Percentiles rank a stretch among this genome's conserved stretches.
phyloP scores from a whole-genome alignment of 2,113 vertebrate species.

The Prietella phreatophila region DNA sequence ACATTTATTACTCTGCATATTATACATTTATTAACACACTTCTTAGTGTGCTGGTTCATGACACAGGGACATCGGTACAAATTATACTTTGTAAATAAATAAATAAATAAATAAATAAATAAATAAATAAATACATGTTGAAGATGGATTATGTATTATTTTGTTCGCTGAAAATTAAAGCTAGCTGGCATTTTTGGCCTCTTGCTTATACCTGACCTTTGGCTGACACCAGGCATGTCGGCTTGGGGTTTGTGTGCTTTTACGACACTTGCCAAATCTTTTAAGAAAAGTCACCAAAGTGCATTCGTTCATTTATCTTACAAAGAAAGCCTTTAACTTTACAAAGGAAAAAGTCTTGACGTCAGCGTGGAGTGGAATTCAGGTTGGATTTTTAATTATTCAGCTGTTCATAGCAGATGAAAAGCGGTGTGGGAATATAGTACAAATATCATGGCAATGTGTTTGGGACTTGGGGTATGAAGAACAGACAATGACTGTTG shows the following conservation, averaged over 20 bases:
- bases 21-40: neutral
- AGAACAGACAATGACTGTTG: neutral
- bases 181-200: slow-evolving; percentile 32
- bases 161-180: slow-evolving; percentile 37
- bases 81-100: neutral
- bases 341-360: slow-evolving; percentile 13
- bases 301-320: slow-evolving; percentile 4
- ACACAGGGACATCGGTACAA: too few species aligned
- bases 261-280: neutral
- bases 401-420: slow-evolving; percentile 17
- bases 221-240: slow-evolving; percentile 54
- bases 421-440: neutral
- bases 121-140: neutral
- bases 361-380: neutral
- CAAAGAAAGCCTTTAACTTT: neutral
- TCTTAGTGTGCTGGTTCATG: too few species aligned
- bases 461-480: neutral
- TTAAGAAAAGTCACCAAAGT: slow-evolving; percentile 21
- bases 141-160: slow-evolving; percentile 5
- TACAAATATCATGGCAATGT: neutral
- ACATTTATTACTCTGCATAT: neutral
- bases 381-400: slow-evolving; percentile 17
- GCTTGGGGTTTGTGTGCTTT: slow-evolving; percentile 8
- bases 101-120: neutral
- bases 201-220: slow-evolving; percentile 57